Evolutionary conservation across 1,140 invertebrate species (phyloP).

Genomic region (Sarcophaga bullata): DNA sequence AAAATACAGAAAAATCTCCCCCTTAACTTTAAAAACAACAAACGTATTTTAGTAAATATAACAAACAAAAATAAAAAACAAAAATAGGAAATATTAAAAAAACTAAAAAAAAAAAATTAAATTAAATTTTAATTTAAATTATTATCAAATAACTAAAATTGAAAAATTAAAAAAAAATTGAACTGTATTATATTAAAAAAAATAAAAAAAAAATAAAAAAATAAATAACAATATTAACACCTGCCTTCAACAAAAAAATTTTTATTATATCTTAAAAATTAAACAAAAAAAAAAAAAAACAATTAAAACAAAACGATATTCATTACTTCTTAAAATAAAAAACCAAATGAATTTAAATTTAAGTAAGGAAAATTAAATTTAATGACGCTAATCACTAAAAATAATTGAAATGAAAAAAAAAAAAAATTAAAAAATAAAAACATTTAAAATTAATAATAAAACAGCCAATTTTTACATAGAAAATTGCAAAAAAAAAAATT

Average conservation of each 20-base stretch:
- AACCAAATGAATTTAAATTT: slow-evolving; percentile 34
- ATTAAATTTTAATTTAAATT: slow-evolving; percentile 31
- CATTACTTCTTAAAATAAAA: slow-evolving; percentile 39
- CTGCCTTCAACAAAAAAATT: slow-evolving; percentile 46
- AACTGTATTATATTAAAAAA: slow-evolving; percentile 35
- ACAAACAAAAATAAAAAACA: not conserved
- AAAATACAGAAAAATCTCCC: not conserved
- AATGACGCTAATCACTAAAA: not conserved
- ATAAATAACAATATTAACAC: slow-evolving; percentile 46
- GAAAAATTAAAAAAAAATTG: slow-evolving; percentile 42
- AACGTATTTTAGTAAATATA: slow-evolving; percentile 38
- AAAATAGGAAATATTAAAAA: slow-evolving; percentile 41
- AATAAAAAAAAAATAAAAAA: slow-evolving; percentile 3
- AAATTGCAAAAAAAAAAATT: slow-evolving; percentile 12
- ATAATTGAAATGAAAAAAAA: no score
- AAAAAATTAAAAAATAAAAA: slow-evolving; percentile 30
- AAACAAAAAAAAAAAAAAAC: slow-evolving; percentile 40
- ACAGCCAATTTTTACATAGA: slow-evolving; percentile 46
- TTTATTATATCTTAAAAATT: slow-evolving; percentile 46
- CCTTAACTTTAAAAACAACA: not conserved
- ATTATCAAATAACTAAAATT: slow-evolving; percentile 31
- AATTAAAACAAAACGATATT: not conserved
- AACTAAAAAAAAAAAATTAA: slow-evolving; percentile 42
- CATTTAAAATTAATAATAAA: slow-evolving; percentile 42
- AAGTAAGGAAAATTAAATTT: slow-evolving; percentile 9